Percentiles rank a stretch among this genome's conserved stretches.
phyloP scores from a whole-genome alignment of 53 echinoderm and acorn worm species.

The Zoroaster sp. region DNA sequence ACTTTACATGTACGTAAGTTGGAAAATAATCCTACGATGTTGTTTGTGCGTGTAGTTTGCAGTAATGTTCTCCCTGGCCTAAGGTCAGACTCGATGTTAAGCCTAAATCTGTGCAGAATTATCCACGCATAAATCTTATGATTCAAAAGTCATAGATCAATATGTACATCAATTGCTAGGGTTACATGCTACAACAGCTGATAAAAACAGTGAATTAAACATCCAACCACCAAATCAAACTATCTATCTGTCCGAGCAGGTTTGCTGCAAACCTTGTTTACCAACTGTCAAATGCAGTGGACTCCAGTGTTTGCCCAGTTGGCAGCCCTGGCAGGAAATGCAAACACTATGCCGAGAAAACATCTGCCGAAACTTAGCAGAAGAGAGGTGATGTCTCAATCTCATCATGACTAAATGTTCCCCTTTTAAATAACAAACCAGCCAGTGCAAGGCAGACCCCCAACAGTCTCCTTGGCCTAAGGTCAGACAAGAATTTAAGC shows the following conservation, averaged over 20 bases:
- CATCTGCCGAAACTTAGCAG: constrained; percentile 13
- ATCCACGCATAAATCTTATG: too few species aligned
- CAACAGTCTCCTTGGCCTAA: not conserved
- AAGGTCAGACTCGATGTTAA: too few species aligned
- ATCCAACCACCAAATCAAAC: not conserved
- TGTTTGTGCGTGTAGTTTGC: too few species aligned
- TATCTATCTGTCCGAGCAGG: not conserved
- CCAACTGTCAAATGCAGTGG: not conserved
- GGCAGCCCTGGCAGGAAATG: not conserved
- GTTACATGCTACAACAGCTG: not conserved
- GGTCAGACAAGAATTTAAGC: constrained; percentile 46
- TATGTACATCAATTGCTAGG: not conserved
- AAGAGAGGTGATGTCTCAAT: not conserved
- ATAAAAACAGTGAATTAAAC: not conserved
- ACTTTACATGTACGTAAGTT: too few species aligned
- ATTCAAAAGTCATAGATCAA: not conserved
- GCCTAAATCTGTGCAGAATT: too few species aligned
- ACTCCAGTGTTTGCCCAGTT: not conserved
- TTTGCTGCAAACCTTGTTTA: not conserved
- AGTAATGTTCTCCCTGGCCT: too few species aligned
- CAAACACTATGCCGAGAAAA: constrained; percentile 4
- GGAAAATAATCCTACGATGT: too few species aligned
- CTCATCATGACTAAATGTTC: not conserved
- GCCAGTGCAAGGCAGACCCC: not conserved
- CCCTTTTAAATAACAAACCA: not conserved